Evolutionary conservation across 1,140 invertebrate species (phyloP), one percentile per base, ranked within the genome.

Genomic region (Condylostylus longicornis): DNA sequence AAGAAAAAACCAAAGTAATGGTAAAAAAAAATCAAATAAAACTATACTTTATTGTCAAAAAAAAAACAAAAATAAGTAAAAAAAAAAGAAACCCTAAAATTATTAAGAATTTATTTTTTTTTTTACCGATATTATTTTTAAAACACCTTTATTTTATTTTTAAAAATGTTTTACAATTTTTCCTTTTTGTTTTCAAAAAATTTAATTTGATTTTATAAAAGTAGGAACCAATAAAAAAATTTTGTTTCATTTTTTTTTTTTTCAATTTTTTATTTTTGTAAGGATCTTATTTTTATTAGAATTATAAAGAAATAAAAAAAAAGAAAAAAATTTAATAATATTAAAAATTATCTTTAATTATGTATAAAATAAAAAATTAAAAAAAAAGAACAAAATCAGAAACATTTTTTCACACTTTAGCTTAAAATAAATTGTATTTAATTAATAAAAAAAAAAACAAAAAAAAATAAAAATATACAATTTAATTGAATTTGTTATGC

Each of bases 401-500:
- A 53, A 56, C 19, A 54, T 54, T 58, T 58, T 58, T 58, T 58
- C 54, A 58, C 54, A 58, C 54, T 58, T 58, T 58, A 58, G 54
- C 54, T 58, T 58, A n/a, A n/a, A 58, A 58, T 58, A 58, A 58
- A 58, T 54, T 58, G 54, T 58, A 58, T 54, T 57, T 51, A 54
- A 52, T 38, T 46, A 35, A 42, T 38, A 51, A 51, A 54, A 53
- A 53, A 53, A 54, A 53, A 53, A 54, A 35, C 20, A 38, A 48
- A 42, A 47, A 37, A 43, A 51, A 50, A 53, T 53, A 40, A 47
- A 51, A 53, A 53, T 46, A 57, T 57, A 50, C 57, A 51, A 57
- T 57, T 57, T 58, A 57, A 57, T 58, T 58, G 54, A 58, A 58
- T 58, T 58, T 58, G 54, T 57, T 57, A 58, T 58, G 54, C 54